These are phyloP conservation scores for Palythoa heliodiscus DNA, from an alignment of 92 coral and sea anemone genomes.

Conservation along the genomic window DNA sequence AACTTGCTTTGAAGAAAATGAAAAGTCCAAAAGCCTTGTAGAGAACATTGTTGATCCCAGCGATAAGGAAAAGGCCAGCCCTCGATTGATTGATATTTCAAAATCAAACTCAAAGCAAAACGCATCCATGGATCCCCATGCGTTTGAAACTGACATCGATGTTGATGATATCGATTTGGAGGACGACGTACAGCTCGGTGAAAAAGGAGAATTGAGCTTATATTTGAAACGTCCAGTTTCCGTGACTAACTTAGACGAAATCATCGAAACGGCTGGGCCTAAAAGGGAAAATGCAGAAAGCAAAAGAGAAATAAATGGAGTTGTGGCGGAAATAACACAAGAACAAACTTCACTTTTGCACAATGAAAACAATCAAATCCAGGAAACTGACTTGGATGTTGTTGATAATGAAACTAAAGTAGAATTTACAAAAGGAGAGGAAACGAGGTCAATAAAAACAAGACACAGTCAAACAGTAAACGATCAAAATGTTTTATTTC, in stretches of 20 bases:
- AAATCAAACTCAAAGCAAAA: conserved; percentile 19
- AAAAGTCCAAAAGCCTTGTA: conserved; percentile 46
- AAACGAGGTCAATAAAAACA: not conserved
- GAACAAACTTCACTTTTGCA: not conserved
- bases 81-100: conserved; percentile 26
- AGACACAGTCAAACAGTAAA: not conserved
- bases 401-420: not conserved
- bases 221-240: conserved; percentile 82
- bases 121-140: conserved; percentile 3
- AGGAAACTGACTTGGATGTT: conserved; percentile 12
- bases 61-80: not conserved
- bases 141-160: conserved; percentile 89
- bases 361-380: conserved; percentile 30
- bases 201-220: conserved; percentile 63
- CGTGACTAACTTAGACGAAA: conserved; percentile 78
- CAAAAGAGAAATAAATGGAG: conserved; percentile 42
- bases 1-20: conserved; percentile 1
- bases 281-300: conserved; percentile 8
- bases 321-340: conserved; percentile 15
- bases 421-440: not conserved
- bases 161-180: conserved; percentile 63
- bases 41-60: conserved; percentile 24
- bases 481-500: conserved; percentile 4
- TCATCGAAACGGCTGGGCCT: conserved; percentile 43
- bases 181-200: conserved; percentile 47